A percentile compares a stretch with the other conserved stretches of the same genome.
Conservation (phyloP, 2,113 vertebrate genomes). For the Pardalotus punctatus region DNA sequence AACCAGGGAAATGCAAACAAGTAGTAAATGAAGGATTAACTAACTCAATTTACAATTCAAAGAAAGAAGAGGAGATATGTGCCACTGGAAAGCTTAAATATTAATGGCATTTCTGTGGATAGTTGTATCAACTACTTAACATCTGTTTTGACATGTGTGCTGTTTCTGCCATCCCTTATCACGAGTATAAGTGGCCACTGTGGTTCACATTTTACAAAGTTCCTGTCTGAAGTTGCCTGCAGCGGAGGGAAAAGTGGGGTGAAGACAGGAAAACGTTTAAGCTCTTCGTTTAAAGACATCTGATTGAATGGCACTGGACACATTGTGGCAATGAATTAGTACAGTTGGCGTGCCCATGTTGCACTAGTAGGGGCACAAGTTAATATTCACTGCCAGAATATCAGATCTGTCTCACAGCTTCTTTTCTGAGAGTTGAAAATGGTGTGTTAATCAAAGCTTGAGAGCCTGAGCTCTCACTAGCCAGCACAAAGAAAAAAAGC, state of each 20-base stretch:
- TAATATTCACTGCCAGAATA: not conserved
- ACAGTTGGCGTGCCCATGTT: not conserved
- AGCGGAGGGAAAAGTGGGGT: not conserved
- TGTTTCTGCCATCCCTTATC: not conserved
- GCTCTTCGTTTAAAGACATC: not conserved
- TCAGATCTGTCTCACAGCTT: not conserved
- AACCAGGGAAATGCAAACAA: conserved; percentile 52
- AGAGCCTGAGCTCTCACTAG: not conserved
- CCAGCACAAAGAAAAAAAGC: fast-evolving
- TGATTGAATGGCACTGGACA: not conserved
- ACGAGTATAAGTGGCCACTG: not conserved
- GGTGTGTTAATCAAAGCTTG: not conserved
- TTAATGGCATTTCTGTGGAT: conserved; percentile 33
- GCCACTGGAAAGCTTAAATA: conserved; percentile 51
- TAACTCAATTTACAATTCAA: conserved; percentile 59
- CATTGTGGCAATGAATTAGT: not conserved
- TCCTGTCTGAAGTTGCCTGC: not conserved
- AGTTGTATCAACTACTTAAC: conserved; percentile 24
- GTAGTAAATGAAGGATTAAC: conserved; percentile 39
- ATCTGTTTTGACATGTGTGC: conserved; percentile 30
- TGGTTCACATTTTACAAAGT: not conserved
- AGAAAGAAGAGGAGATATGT: conserved; percentile 34
- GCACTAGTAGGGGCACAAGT: not conserved
- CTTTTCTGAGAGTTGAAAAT: not conserved
- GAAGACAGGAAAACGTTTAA: not conserved